These are phyloP conservation scores for Cyanoderma ruficeps DNA, from an alignment of 2,113 vertebrate species.

Conservation along the genomic window DNA sequence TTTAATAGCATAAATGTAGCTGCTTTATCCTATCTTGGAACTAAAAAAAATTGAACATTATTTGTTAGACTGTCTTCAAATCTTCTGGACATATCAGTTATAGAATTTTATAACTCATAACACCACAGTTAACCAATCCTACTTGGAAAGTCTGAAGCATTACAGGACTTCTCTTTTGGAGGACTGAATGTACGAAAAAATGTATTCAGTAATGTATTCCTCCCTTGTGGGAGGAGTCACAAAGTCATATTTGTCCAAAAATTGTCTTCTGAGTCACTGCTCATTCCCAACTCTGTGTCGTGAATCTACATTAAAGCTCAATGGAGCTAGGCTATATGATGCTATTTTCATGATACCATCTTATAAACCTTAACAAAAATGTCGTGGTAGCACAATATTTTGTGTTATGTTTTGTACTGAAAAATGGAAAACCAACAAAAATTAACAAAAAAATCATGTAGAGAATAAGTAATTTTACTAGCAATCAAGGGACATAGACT, in stretches of 20 bases:
- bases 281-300: not conserved
- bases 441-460: not conserved
- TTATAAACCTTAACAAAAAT: not conserved
- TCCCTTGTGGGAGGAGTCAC: not conserved
- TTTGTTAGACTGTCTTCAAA: not conserved
- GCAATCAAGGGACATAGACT: not conserved
- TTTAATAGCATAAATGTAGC: not conserved
- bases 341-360: not conserved
- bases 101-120: not conserved
- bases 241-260: not conserved
- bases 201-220: not conserved
- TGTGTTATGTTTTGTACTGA: not conserved
- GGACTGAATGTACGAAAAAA: not conserved
- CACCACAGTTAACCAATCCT: not conserved
- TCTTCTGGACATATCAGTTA: not conserved
- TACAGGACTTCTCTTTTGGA: not conserved
- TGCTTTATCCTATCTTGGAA: not conserved
- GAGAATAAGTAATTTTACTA: not conserved
- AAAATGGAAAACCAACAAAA: not conserved
- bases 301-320: not conserved
- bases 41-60: not conserved
- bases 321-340: not conserved
- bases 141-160: not conserved
- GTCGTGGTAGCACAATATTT: not conserved
- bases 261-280: not conserved